Conservation (phyloP, 2,797 vertebrate genomes). For the Sebastes taczanowskii region DNA sequence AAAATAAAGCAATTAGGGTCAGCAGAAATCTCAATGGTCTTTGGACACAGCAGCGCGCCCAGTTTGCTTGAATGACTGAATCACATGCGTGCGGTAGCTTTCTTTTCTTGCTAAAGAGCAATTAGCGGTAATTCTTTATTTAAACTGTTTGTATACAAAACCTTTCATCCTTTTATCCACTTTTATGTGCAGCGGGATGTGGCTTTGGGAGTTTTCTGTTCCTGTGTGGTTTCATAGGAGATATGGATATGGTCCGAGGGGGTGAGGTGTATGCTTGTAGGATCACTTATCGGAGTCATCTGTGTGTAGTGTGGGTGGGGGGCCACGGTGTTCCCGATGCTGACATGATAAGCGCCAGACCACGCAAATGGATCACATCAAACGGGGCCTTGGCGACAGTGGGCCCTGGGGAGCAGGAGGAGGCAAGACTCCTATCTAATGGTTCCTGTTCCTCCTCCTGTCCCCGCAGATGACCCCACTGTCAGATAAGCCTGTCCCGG, state of each 20-base stretch:
- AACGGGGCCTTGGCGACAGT: constrained; percentile 70
- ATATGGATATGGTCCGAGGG: constrained; percentile 65
- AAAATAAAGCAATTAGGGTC: constrained; percentile 85
- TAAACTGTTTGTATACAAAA: constrained; percentile 86
- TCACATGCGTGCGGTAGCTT: constrained; percentile 82
- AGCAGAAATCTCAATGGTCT: constrained; percentile 80
- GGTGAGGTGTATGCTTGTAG: constrained; percentile 56
- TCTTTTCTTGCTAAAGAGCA: constrained; percentile 84
- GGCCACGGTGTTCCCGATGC: constrained; percentile 73
- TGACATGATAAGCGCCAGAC: constrained; percentile 72
- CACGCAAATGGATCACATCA: constrained; percentile 77
- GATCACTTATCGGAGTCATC: constrained; percentile 76
- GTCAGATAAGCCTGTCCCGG: constrained; percentile 63
- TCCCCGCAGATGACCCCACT: constrained; percentile 72
- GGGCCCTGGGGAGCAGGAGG: constrained; percentile 70
- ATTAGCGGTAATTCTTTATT: constrained; percentile 87
- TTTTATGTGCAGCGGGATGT: constrained; percentile 80
- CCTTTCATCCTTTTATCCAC: constrained; percentile 86
- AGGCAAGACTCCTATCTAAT: constrained; percentile 73
- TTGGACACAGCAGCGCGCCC: constrained; percentile 73
- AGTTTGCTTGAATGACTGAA: constrained; percentile 77
- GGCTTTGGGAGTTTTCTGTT: constrained; percentile 79
- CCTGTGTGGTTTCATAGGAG: constrained; percentile 68
- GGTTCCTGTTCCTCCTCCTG: constrained; percentile 72
- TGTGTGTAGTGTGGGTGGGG: constrained; percentile 79